Evolutionary conservation across 23 tunicate species (phyloP).

Genomic region (Ascidia mentula): DNA sequence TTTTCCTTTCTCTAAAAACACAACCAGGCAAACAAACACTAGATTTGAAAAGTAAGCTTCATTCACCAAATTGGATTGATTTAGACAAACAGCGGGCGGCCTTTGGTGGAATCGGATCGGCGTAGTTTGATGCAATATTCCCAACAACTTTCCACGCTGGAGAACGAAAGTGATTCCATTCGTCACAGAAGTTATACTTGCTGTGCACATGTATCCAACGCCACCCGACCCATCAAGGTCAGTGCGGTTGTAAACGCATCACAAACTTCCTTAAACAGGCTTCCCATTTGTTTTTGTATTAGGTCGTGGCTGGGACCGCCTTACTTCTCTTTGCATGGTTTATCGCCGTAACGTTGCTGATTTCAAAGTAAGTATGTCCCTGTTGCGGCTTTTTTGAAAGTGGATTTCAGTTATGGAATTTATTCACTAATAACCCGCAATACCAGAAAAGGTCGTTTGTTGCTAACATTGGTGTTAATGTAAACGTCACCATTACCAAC

Average conservation of each 20-base stretch:
- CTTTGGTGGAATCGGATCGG: conserved; percentile 25
- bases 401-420: too few species aligned
- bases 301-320: not conserved
- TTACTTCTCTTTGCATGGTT: conserved; percentile 6
- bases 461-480: too few species aligned
- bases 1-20: too few species aligned
- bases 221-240: conserved; percentile 19
- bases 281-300: not conserved
- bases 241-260: not conserved
- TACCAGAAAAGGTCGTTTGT: too few species aligned
- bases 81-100: conserved; percentile 10
- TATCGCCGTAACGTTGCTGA: not conserved
- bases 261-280: too few species aligned
- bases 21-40: too few species aligned
- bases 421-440: too few species aligned
- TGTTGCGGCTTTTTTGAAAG: not conserved
- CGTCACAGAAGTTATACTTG: conserved; percentile 20
- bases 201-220: not conserved
- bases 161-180: conserved; percentile 24
- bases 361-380: not conserved
- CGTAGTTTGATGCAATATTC: conserved; percentile 16
- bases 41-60: too few species aligned
- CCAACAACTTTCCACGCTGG: conserved; percentile 20
- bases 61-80: too few species aligned
- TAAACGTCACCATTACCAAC: too few species aligned